Evolutionary conservation across 2,113 vertebrate genomes (phyloP).

Genomic region (Oreotrochilus melanogaster): DNA sequence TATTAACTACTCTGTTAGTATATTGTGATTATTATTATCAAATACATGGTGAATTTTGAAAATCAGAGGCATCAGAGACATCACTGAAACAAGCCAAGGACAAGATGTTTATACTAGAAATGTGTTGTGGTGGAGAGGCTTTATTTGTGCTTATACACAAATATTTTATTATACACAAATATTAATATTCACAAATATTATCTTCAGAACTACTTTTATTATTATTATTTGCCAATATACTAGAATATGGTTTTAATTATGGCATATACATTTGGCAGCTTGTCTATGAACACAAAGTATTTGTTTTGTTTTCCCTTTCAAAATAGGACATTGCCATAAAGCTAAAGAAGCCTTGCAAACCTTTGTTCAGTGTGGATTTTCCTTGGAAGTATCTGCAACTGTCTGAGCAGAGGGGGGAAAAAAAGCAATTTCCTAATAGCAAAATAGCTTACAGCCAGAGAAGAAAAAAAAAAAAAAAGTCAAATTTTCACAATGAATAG

Average conservation of each 20-base stretch:
- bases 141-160: not conserved
- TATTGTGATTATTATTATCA: not conserved
- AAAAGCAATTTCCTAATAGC: not conserved
- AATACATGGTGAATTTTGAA: not conserved
- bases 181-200: not conserved
- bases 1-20: not conserved
- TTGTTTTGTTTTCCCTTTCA: not conserved
- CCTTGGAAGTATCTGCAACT: not conserved
- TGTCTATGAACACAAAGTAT: not conserved
- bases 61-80: not conserved
- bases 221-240: not conserved
- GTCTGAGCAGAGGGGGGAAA: not conserved
- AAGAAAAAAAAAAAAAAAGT: not conserved
- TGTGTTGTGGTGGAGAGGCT: not conserved
- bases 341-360: not conserved
- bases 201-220: not conserved
- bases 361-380: not conserved
- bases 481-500: conserved; percentile 38
- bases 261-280: not conserved
- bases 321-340: not conserved
- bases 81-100: not conserved
- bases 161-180: no score
- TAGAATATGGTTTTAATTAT: not conserved
- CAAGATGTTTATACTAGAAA: not conserved
- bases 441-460: not conserved